Evolutionary conservation across 2,113 vertebrate genomes (phyloP).

Genomic region (Ancistrus triradiatus): DNA sequence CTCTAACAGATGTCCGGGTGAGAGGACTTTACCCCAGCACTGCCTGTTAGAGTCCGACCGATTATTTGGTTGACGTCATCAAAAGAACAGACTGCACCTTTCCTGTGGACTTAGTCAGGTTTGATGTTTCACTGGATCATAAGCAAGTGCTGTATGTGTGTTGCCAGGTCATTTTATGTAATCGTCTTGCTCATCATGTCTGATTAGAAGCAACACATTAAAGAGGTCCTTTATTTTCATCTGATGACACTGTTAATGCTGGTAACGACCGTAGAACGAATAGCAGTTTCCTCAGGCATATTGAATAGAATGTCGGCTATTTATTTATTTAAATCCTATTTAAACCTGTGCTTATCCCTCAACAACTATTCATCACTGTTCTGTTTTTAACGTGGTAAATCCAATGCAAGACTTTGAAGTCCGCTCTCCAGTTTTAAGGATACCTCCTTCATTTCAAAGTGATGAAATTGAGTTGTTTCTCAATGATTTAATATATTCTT

Average conservation of each 20-base stretch:
- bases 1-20: slow-evolving; percentile 33
- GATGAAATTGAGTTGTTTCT: slow-evolving; percentile 30
- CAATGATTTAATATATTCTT: slow-evolving; percentile 34
- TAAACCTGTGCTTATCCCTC: slow-evolving; percentile 36
- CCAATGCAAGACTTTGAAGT: background rate
- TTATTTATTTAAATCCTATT: slow-evolving; percentile 51
- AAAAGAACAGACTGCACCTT: background rate
- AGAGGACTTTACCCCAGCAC: slow-evolving; percentile 22
- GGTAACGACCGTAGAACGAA: slow-evolving; percentile 30
- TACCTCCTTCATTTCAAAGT: slow-evolving; percentile 41
- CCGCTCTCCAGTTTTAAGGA: background rate
- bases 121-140: too few species aligned
- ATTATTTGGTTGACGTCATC: slow-evolving; percentile 10
- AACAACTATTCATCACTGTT: slow-evolving; percentile 2
- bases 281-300: slow-evolving; percentile 25
- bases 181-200: too few species aligned
- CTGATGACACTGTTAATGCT: slow-evolving; percentile 36
- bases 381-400: too few species aligned
- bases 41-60: slow-evolving; percentile 39
- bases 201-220: too few species aligned
- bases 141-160: slow-evolving; percentile 12
- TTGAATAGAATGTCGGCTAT: slow-evolving; percentile 40
- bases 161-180: too few species aligned
- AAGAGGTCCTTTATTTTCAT: slow-evolving; percentile 28
- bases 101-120: too few species aligned